Evolutionary conservation across 1,140 invertebrate genomes (phyloP).

Genomic region (Nephotettix cincticeps): DNA sequence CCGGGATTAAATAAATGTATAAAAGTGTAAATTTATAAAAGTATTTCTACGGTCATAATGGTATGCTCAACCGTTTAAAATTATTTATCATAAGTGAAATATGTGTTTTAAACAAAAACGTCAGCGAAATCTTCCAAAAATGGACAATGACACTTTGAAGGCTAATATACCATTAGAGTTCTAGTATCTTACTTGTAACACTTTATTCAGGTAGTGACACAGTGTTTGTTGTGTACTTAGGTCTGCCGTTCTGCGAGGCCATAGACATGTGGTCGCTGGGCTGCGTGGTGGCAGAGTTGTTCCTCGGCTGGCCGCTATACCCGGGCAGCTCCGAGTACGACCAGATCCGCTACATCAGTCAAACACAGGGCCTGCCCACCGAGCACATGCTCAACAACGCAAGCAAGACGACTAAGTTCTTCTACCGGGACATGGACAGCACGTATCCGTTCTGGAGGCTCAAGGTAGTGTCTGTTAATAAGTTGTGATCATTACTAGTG

Average conservation of each 20-base stretch:
- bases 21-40: too few relatives aligned
- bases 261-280: constrained; percentile 99
- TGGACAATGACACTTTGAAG: too few relatives aligned
- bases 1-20: too few relatives aligned
- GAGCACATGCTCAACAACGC: constrained; percentile 99
- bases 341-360: constrained; percentile 89
- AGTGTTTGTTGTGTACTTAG: constrained; percentile 42
- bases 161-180: too few relatives aligned
- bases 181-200: not conserved
- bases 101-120: too few relatives aligned
- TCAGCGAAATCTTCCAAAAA: too few relatives aligned
- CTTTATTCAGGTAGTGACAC: not conserved
- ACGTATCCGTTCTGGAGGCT: constrained; percentile 97
- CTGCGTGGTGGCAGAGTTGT: constrained; percentile 98
- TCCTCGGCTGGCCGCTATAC: constrained; percentile 99
- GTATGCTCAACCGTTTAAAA: too few relatives aligned
- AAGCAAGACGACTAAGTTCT: constrained; percentile 98
- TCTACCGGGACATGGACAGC: constrained; percentile 94
- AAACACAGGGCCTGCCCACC: constrained; percentile 71
- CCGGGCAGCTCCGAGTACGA: constrained; percentile 99
- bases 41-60: too few relatives aligned
- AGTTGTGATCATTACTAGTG: too few relatives aligned
- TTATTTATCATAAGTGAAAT: too few relatives aligned
- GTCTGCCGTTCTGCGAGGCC: constrained; percentile 97
- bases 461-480: constrained; percentile 60